Percentiles rank a stretch among this genome's conserved stretches.
Conservation (phyloP, 2,888 invertebrate species). For the Kryphioiulus occultus region DNA sequence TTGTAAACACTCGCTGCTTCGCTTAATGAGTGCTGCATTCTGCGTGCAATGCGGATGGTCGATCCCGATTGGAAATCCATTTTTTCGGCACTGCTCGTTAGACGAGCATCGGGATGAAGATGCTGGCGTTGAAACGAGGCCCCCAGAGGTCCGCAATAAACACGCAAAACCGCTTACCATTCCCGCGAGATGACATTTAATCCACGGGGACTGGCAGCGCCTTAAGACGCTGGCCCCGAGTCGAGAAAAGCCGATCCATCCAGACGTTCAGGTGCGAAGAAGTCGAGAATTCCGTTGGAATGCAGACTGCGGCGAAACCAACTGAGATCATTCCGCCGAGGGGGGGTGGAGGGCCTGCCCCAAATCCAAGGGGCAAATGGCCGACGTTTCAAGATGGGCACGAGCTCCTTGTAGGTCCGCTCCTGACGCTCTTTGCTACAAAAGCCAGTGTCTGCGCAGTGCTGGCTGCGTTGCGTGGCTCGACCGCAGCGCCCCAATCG, state of each 20-base stretch:
- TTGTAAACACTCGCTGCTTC: background rate
- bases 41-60: background rate
- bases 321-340: background rate
- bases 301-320: background rate
- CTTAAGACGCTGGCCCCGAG: background rate
- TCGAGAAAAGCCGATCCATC: background rate
- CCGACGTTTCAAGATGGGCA: background rate
- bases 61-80: background rate
- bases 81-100: background rate
- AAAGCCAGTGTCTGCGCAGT: background rate
- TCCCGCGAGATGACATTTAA: constrained; percentile 8
- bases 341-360: background rate
- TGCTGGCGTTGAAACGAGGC: too few relatives aligned
- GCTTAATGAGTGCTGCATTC: background rate
- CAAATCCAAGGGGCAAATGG: too few relatives aligned
- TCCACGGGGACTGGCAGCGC: background rate
- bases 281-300: background rate
- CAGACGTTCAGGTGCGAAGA: background rate
- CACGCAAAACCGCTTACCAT: background rate
- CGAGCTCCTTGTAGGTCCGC: background rate
- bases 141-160: background rate
- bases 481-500: background rate
- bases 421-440: background rate
- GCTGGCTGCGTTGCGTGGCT: background rate
- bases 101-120: too few relatives aligned